Evolutionary conservation across 2,797 vertebrate species (phyloP), one percentile per base, ranked within the genome.

Genomic region (Coracias cyanogaster): DNA sequence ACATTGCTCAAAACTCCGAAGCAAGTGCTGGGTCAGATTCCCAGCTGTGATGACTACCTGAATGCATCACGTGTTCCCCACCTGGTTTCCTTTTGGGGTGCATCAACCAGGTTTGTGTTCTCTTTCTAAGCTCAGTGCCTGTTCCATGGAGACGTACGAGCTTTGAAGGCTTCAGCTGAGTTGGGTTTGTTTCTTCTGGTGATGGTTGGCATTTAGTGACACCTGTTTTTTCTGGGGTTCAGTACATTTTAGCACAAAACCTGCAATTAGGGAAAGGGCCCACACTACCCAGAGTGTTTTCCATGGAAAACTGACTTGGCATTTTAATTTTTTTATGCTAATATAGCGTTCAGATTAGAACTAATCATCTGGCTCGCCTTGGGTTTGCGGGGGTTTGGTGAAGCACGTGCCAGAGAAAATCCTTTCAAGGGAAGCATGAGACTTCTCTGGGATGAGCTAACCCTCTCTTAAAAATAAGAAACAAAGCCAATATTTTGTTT

Each of bases 401-500:
- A 74, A 37, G 83, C 66, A 10, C 18, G 4, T 90, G 89, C 66
- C 86, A 64, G 73, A 72, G 39, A 70, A 91, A 94, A 83, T 51
- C 72, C 66, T 81, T 94, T 60, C 70, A 41, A 67, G 78, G 73
- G 78, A 84, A 92, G 49, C 49, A 29, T 37, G 24, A 89, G 57
- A 13, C 48, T 87, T 74, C 57, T 92, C 21, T 62, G 1, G 54
- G 25, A 37, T 90, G 82, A 90, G 51, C 48, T 54, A 51, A 62
- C 39, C 66, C 77, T 31, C 66, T 80, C 41, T 62, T 58, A 54
- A 90, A 72, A 93, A 83, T 46, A 46, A 52, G 66, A 84, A 92
- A 51, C 49, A 83, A 94, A 91, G 93, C 82, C 90, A 90, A 51
- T 60, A 39, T 77, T 90, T 93, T 79, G 66, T 88, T 94, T 74